Conservation (phyloP, 1,140 invertebrate genomes). For the Eriocheir sinensis region DNA sequence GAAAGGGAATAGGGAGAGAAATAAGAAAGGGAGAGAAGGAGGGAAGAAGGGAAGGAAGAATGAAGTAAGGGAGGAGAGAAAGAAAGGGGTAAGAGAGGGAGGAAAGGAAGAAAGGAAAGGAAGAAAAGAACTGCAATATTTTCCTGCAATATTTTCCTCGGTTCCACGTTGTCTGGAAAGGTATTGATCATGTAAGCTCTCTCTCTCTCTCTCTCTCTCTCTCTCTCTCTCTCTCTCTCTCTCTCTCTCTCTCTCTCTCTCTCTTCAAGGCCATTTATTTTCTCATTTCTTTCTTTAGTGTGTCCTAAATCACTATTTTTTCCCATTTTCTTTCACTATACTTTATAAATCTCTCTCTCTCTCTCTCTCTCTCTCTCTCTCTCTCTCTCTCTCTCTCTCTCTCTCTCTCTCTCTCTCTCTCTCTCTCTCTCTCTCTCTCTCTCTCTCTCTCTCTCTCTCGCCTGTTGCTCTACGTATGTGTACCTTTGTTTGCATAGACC, state of each 20-base stretch:
- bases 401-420: constrained; percentile 22
- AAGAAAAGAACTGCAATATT: neutral
- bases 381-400: constrained; percentile 5
- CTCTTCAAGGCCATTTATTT: too few species aligned
- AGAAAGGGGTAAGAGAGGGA: too few species aligned
- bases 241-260: constrained; percentile 22
- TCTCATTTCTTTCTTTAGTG: too few species aligned
- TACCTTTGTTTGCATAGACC: too few species aligned
- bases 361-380: too few species aligned
- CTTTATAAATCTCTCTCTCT: too few species aligned
- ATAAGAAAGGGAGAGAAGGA: too few species aligned
- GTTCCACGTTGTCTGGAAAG: neutral
- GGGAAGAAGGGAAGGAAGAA: neutral
- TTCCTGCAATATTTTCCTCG: neutral
- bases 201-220: too few species aligned
- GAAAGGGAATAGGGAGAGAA: neutral
- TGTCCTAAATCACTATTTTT: too few species aligned
- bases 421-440: constrained; percentile 22
- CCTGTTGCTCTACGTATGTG: neutral
- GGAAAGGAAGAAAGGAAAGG: neutral
- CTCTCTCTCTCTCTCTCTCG: neutral
- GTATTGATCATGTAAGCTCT: neutral
- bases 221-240: constrained; percentile 1
- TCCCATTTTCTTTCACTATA: too few species aligned
- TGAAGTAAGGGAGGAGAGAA: neutral